Percentiles rank a stretch among this genome's conserved stretches.
Conservation (phyloP, 2,797 vertebrate genomes). For the Eidolon dupreanum region DNA sequence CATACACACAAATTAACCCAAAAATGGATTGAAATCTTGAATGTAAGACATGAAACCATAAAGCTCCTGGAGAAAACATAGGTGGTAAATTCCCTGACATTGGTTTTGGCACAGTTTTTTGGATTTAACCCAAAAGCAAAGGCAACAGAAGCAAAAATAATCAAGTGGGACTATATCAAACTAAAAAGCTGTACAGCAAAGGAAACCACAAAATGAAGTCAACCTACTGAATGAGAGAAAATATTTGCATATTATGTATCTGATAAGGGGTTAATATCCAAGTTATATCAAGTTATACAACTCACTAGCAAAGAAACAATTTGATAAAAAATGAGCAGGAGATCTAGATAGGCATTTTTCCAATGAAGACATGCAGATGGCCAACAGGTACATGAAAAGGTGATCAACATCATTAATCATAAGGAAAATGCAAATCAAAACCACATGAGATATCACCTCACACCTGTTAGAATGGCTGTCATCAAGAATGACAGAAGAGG, state of each 20-base stretch:
- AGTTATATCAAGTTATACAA: background rate
- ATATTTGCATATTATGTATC: background rate
- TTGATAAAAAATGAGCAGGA: background rate
- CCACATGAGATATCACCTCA: no score
- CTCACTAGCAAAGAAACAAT: background rate
- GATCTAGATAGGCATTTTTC: background rate
- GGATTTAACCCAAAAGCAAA: background rate
- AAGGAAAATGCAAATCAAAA: no score
- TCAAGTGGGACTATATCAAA: background rate
- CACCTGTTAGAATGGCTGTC: background rate
- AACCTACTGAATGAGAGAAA: background rate
- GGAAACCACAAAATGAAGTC: background rate
- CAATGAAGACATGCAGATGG: background rate
- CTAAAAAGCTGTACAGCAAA: background rate
- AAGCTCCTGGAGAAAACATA: background rate
- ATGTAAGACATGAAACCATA: background rate
- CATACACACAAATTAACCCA: background rate
- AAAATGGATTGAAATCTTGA: background rate
- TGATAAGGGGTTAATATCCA: background rate
- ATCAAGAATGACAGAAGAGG: background rate
- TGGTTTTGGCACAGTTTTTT: background rate
- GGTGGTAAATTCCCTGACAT: background rate
- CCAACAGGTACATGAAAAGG: no score
- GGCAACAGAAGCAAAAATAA: background rate
- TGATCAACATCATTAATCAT: no score